Base-by-base conservation (phyloP, 2,113 vertebrate genomes). In the Eubucco bourcierii region DNA sequence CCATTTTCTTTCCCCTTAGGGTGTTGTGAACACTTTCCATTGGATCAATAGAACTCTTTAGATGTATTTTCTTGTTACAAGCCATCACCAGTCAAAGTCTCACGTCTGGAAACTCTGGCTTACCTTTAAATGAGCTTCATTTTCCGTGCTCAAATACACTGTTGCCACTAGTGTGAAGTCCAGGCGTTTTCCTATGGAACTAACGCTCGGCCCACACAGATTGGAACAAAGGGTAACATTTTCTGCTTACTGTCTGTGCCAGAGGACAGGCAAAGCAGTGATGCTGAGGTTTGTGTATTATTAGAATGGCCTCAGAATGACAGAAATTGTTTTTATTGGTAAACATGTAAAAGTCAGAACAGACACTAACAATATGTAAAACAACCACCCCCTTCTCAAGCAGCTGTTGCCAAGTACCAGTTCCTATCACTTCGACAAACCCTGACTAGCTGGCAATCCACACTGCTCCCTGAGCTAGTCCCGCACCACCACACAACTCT, bases 401-500 rank as follows among this genome's bases (percentile, higher is more conserved):
- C 23, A 34, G 18, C 46, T 46, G 44, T 46, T 46, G 44, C 44
- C 24, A 29, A 52, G 29, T 8, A 33, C 27, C 15, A 10, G 12
- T 13, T 61, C 13, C 50, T n/a, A 12, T 13, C 9, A 2, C 41
- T 50, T 39, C 23, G 39, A 19, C 29, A 31, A 33, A 47, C 29
- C 5, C 23, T 4, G 4, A 9, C 2, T 1, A 28, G 9, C 19
- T n/a, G 23, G 19, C 52, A 21, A 0, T 2, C n/a, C 34, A 2
- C 15, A 0, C 63, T 31, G 33, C 3, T 34, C 29, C 2, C 56
- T 6, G 34, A 31, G 29, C 39, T 23, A 3, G 12, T 16, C 61
- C 8, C 3, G 33, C 23, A 8, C 27, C 17, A 33, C 55, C 37
- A 4, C 1, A 2, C 0, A 0, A 24, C 25, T 2, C 4, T 18